Base-by-base conservation (phyloP, 2,797 vertebrate species). In the Scleropages formosus region DNA sequence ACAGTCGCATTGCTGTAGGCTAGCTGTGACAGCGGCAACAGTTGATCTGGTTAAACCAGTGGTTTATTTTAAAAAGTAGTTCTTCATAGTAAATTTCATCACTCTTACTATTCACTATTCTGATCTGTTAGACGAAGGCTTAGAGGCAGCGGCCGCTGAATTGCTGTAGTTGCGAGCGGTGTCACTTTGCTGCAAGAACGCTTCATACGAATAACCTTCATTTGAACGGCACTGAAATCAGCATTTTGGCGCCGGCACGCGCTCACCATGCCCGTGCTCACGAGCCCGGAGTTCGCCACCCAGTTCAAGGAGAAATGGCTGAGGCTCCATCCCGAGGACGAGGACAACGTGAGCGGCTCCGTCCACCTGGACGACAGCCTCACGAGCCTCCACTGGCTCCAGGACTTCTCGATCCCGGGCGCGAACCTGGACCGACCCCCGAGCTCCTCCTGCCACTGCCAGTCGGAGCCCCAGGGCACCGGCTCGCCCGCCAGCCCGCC, bases 311-410 rank as follows among this genome's bases (percentile, higher is more conserved):
- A 90, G 85, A 91, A 84, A 78, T 93, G 92, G 90, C 80, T 91
- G 82, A 73, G 82, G 79, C 83, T 86, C 22, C 84, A 88, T 58
- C 87, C 89, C 39, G 90, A 91, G 63, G 91, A 92, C 16, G 86
- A 81, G 80, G 83, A 83, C 77, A 76, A 77, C n/a, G 80, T 81
- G 18, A 75, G 78, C 39, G 92, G 90, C 68, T 84, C 88, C 0
- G 78, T 78, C n/a, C 85, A 85, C 8, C 82, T 91, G 67, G 94
- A 95, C 74, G 94, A 95, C 88, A 95, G 94, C 78, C 91, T 95
- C 59, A 95, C 94, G 81, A 95, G 91, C 83, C 91, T 95, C 27
- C 94, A 95, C 82, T 95, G 94, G 94, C 93, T 95, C 0, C 94
- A 95, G 85, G 94, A 94, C 85, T 95, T 95, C 87, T 94, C 93